phyloP scores from a whole-genome alignment of 2,888 invertebrate genomes.

The Dexiosoma caninum region DNA sequence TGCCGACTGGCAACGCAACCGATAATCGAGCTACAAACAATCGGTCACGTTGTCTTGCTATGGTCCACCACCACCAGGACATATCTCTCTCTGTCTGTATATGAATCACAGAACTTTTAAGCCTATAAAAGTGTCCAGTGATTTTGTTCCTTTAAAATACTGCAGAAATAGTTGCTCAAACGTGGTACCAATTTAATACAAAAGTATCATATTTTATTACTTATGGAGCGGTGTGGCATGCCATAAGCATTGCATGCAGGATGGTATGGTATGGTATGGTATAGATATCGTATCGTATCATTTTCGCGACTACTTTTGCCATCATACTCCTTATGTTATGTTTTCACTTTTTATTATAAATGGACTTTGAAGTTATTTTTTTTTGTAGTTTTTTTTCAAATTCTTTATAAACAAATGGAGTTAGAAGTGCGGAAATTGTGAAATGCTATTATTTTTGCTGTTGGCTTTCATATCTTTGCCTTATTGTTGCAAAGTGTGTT shows the following conservation, averaged over 20 bases:
- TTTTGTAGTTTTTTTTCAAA: conserved; percentile 13
- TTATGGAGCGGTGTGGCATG: conserved; percentile 5
- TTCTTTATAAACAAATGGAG: conserved; percentile 55
- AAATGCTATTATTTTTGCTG: conserved; percentile 49
- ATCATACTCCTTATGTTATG: conserved; percentile 48
- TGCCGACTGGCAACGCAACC: no score
- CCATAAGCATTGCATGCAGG: conserved; percentile 4
- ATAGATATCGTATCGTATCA: conserved; percentile 53
- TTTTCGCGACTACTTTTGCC: conserved; percentile 48
- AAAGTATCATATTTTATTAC: conserved; percentile 43
- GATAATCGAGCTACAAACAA: no score
- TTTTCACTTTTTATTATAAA: conserved; percentile 53
- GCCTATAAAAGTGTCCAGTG: neutral
- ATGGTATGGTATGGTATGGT: conserved; percentile 4
- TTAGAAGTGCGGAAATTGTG: conserved; percentile 65
- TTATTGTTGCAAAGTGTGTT: conserved; percentile 48
- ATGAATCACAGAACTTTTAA: no score
- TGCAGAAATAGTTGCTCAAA: conserved; percentile 5
- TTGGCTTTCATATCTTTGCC: neutral
- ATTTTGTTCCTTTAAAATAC: neutral
- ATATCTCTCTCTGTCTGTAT: no score
- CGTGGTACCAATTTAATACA: conserved; percentile 16
- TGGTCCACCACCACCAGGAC: no score
- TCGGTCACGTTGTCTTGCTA: no score
- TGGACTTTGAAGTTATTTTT: conserved; percentile 11